These are phyloP conservation scores for Octodonta nipae DNA, from an alignment of 2,888 invertebrate genomes.

Conservation along the genomic window DNA sequence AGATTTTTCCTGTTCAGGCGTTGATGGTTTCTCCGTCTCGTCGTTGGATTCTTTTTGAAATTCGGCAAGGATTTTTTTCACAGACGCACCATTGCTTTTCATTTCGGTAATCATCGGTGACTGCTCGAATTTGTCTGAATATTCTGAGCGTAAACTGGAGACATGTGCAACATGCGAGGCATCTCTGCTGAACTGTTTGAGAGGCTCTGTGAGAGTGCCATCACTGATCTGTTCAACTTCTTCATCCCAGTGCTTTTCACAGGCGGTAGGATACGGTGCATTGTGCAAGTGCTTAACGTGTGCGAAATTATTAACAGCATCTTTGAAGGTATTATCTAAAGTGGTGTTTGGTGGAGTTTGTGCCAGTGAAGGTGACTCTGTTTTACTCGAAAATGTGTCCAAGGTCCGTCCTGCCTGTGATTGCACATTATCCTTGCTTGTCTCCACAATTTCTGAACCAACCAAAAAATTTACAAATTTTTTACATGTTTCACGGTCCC, in stretches of 20 bases:
- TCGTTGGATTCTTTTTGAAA: slow-evolving; percentile 20
- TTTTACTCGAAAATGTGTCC: slow-evolving; percentile 25
- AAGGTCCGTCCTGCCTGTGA: slow-evolving; percentile 37
- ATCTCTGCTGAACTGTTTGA: slow-evolving; percentile 25
- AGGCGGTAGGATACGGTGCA: slow-evolving; percentile 16
- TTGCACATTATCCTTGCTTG: slow-evolving; percentile 34
- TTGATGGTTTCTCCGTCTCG: slow-evolving; percentile 5
- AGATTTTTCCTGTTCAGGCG: not conserved
- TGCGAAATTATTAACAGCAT: slow-evolving; percentile 22
- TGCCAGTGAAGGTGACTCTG: slow-evolving; percentile 32
- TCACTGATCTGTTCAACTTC: slow-evolving; percentile 9
- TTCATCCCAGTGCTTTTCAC: slow-evolving; percentile 15
- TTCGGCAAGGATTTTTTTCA: slow-evolving; percentile 29
- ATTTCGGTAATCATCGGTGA: slow-evolving; percentile 23
- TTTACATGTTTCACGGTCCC: slow-evolving; percentile 13
- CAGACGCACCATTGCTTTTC: slow-evolving; percentile 27
- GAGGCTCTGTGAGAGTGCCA: slow-evolving; percentile 23
- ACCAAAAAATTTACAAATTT: slow-evolving; percentile 30
- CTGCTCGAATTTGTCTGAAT: slow-evolving; percentile 24
- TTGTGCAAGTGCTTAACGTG: slow-evolving; percentile 21
- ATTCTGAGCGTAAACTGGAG: slow-evolving; percentile 26
- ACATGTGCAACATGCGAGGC: slow-evolving; percentile 26
- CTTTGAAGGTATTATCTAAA: slow-evolving; percentile 25
- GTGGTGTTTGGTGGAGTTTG: slow-evolving; percentile 32
- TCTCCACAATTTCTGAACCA: slow-evolving; percentile 36